These are phyloP conservation scores for Esperia sulphurella DNA, from an alignment of 2,888 invertebrate genomes.

Conservation along the genomic window DNA sequence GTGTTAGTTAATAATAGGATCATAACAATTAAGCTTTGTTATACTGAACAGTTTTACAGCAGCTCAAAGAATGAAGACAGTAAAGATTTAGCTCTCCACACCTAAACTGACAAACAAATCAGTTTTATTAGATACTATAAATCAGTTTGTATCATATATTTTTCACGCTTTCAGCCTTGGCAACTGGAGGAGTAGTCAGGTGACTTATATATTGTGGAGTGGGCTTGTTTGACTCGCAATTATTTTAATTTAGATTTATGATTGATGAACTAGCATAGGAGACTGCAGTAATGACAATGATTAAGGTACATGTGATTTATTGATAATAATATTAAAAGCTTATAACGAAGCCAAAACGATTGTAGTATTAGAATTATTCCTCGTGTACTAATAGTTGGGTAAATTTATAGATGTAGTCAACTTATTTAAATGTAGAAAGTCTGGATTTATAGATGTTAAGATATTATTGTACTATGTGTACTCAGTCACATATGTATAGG, in stretches of 20 bases:
- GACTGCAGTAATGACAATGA: conserved; percentile 1
- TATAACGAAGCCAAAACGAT: too few species aligned
- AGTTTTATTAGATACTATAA: conserved; percentile 42
- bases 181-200: conserved; percentile 49
- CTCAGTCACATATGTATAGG: too few species aligned
- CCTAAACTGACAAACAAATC: conserved; percentile 32
- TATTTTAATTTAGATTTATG: conserved; percentile 17
- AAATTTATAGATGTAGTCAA: too few species aligned
- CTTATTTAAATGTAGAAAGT: too few species aligned
- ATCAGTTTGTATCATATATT: conserved; percentile 43
- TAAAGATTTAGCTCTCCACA: conserved; percentile 15
- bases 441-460: too few species aligned
- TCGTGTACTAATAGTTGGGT: too few species aligned
- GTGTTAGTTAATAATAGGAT: conserved; percentile 1
- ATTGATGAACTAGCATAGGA: conserved; percentile 15
- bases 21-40: not conserved
- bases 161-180: conserved; percentile 47
- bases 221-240: conserved; percentile 17
- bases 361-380: too few species aligned
- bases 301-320: not conserved
- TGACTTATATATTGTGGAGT: conserved; percentile 48
- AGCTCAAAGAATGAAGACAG: not conserved
- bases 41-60: not conserved
- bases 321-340: not conserved
- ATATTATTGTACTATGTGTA: too few species aligned